Evolutionary conservation across 2,888 invertebrate genomes (phyloP).

Genomic region (Drosophila sordidapex): DNA sequence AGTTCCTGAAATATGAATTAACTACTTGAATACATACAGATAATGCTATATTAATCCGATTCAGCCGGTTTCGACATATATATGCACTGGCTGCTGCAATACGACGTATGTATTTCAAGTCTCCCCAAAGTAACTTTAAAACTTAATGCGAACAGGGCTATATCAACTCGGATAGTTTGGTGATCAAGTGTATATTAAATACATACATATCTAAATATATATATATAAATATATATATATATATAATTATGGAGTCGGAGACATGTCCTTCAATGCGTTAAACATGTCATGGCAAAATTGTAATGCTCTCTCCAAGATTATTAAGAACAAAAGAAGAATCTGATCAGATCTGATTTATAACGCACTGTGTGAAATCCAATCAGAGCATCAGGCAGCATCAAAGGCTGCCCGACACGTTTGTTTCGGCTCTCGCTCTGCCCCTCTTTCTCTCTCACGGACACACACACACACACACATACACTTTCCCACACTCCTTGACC

Average conservation of each 20-base stretch:
- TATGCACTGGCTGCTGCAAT: too few species aligned
- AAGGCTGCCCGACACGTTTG: constrained; percentile 16
- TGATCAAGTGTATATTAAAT: neutral
- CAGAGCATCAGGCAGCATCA: constrained; percentile 17
- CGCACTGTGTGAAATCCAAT: constrained; percentile 7
- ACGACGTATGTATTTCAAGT: neutral
- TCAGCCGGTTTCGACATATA: neutral
- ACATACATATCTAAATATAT: neutral
- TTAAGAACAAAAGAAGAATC: neutral
- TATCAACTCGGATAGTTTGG: neutral
- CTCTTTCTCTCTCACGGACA: neutral
- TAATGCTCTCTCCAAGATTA: neutral
- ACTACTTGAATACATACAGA: neutral
- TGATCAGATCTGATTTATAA: neutral
- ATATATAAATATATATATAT: neutral
- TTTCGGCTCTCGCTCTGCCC: neutral
- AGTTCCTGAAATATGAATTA: neutral
- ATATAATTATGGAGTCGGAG: neutral
- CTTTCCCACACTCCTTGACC: constrained; percentile 5
- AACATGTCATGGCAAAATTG: neutral
- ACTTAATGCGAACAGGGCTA: too few species aligned
- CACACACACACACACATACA: neutral
- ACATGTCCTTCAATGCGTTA: neutral
- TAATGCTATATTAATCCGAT: neutral
- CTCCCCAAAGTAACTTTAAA: too few species aligned